phyloP scores from a whole-genome alignment of 2,113 vertebrate species.

The Corapipo altera region DNA sequence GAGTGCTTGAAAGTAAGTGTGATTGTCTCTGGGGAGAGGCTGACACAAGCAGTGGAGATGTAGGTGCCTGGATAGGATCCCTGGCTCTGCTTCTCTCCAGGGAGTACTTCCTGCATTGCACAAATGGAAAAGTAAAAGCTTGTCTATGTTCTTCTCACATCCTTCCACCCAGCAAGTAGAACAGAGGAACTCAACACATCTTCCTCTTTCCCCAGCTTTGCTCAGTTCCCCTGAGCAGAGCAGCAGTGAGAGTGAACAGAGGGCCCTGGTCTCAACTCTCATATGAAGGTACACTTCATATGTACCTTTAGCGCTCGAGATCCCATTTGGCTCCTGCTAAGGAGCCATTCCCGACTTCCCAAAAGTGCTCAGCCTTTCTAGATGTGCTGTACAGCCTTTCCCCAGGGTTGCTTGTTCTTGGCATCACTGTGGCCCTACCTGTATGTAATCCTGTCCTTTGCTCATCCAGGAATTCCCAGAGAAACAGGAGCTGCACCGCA shows the following conservation, averaged over 20 bases:
- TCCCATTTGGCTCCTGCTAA: background rate
- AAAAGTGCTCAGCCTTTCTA: background rate
- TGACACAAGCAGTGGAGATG: background rate
- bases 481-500: slow-evolving; percentile 96
- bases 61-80: background rate
- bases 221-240: background rate
- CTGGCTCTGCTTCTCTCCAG: background rate
- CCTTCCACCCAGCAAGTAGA: background rate
- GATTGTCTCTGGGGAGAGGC: background rate
- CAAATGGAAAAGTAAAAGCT: background rate
- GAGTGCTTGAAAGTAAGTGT: slow-evolving; percentile 89
- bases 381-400: rapidly evolving
- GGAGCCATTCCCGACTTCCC: background rate
- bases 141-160: background rate
- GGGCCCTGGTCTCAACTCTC: background rate
- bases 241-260: background rate
- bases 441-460: background rate
- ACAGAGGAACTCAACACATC: background rate
- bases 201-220: background rate
- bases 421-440: rapidly evolving
- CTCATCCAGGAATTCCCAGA: slow-evolving; percentile 91
- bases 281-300: background rate
- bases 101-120: background rate
- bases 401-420: background rate
- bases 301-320: background rate